phyloP scores from a whole-genome alignment of 2,888 invertebrate genomes.

The Gryllus longicercus region DNA sequence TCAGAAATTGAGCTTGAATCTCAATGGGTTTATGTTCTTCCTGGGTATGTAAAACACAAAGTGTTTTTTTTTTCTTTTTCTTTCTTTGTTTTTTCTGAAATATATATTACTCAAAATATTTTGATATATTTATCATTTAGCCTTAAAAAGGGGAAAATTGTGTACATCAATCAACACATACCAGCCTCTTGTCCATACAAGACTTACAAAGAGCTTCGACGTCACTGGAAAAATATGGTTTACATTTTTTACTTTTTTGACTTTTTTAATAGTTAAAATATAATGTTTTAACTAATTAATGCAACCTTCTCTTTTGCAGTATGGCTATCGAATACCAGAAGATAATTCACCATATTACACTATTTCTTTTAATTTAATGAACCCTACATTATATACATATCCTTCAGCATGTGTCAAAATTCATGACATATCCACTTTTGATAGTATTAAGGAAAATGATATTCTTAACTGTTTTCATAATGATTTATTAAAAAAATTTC shows the following conservation, averaged over 20 bases:
- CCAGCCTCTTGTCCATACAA: slow-evolving; percentile 42
- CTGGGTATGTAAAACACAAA: slow-evolving; percentile 42
- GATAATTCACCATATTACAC: slow-evolving; percentile 30
- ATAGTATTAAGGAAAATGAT: neutral
- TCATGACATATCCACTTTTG: neutral
- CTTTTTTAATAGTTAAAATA: slow-evolving; percentile 22
- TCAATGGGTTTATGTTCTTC: slow-evolving; percentile 43
- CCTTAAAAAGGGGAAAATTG: slow-evolving; percentile 42
- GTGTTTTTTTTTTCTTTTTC: neutral
- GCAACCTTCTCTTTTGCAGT: slow-evolving; percentile 26
- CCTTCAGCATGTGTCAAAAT: slow-evolving; percentile 32
- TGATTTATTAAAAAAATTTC: slow-evolving; percentile 8
- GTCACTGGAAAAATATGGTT: slow-evolving; percentile 48
- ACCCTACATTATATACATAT: slow-evolving; percentile 31
- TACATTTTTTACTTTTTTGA: slow-evolving; percentile 18
- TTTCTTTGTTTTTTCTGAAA: neutral
- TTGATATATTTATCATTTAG: slow-evolving; percentile 36
- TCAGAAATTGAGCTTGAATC: slow-evolving; percentile 28
- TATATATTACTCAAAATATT: slow-evolving; percentile 20
- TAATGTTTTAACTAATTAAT: neutral
- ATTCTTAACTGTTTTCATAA: neutral
- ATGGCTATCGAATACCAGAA: slow-evolving; percentile 37
- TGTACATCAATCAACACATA: slow-evolving; percentile 42
- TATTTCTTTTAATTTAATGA: slow-evolving; percentile 29
- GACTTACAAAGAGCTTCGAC: slow-evolving; percentile 43